Base-by-base conservation (phyloP, 2,113 vertebrate species). In the Glaucidium brasilianum region DNA sequence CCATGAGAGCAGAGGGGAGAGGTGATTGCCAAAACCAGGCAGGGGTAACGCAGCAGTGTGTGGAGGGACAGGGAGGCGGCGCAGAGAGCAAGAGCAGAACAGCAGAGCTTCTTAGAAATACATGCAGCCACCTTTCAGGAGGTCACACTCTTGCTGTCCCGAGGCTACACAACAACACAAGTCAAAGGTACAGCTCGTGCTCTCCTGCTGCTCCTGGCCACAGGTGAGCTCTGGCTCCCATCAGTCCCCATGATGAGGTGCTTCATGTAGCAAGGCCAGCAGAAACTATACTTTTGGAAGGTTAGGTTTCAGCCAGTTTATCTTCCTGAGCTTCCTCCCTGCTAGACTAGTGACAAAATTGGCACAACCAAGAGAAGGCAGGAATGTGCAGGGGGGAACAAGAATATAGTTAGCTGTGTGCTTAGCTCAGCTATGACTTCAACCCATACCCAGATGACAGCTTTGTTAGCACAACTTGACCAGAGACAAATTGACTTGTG, bases 41-140 rank as follows among this genome's bases (percentile, higher is more conserved):
- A 45, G 34, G 13, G 15, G 25, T 41, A 37, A 68, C 0, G 11
- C 25, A 59, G 27, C 8, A 0, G 34, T 9, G 15, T 1, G 11
- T 9, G 27, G 47, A 50, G 58, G 49, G 12, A 30, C 39, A 25
- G 30, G 47, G 45, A 35, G 35, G 59, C 81, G 56, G 27, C 0
- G 29, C 29, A 58, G 11, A 23, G 21, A 74, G 47, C 27, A 80
- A 30, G 41, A 64, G 43, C 32, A 73, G 30, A 6, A 73, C 29
- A 52, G 7, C 59, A 45, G 26, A 23, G 60, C 60, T 41, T 41
- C 41, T 58, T 21, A 34, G 43, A 74, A 78, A 21, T 34, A 49
- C 2, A 9, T 1, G 6, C 25, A 23, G 43, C 30, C 62, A 37
- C 55, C 55, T 37, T 37, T 43, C 77, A 78, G 59, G 34, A 78